These are phyloP conservation scores for Priocnemis perturbator DNA, from an alignment of 2,888 invertebrate species.

Conservation along the genomic window DNA sequence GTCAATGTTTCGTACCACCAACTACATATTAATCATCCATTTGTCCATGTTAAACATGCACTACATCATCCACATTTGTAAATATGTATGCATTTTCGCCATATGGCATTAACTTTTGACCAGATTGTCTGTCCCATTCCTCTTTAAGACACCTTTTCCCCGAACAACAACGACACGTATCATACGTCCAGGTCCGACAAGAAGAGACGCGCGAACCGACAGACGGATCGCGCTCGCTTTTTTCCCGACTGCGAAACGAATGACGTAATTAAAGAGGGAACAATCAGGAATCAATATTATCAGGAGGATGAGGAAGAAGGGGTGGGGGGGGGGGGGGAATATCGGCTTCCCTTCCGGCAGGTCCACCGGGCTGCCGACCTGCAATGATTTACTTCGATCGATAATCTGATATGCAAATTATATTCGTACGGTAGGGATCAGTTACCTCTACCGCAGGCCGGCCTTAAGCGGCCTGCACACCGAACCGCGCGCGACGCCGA, in stretches of 20 bases:
- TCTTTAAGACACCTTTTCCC: too few species aligned
- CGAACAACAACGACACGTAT: too few species aligned
- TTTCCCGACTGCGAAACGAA: constrained; percentile 29
- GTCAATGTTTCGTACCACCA: too few species aligned
- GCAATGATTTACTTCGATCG: constrained; percentile 63
- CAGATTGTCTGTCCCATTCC: too few species aligned
- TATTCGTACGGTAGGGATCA: constrained; percentile 58
- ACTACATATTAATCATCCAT: too few species aligned
- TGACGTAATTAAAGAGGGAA: constrained; percentile 48
- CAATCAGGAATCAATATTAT: constrained; percentile 59
- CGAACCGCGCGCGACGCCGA: not conserved
- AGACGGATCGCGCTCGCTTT: too few species aligned
- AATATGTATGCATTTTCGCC: too few species aligned
- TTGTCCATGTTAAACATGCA: too few species aligned
- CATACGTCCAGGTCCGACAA: too few species aligned
- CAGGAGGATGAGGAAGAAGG: not conserved
- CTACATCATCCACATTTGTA: too few species aligned
- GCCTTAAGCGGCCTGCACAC: constrained; percentile 47
- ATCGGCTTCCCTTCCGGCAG: constrained; percentile 54
- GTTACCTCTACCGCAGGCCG: constrained; percentile 50
- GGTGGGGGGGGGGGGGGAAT: constrained; percentile 12
- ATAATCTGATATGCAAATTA: constrained; percentile 66
- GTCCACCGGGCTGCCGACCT: constrained; percentile 49
- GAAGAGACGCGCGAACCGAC: too few species aligned
- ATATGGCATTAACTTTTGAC: too few species aligned